Conservation (phyloP, 2,888 invertebrate genomes). For the Cephus sareptanus region DNA sequence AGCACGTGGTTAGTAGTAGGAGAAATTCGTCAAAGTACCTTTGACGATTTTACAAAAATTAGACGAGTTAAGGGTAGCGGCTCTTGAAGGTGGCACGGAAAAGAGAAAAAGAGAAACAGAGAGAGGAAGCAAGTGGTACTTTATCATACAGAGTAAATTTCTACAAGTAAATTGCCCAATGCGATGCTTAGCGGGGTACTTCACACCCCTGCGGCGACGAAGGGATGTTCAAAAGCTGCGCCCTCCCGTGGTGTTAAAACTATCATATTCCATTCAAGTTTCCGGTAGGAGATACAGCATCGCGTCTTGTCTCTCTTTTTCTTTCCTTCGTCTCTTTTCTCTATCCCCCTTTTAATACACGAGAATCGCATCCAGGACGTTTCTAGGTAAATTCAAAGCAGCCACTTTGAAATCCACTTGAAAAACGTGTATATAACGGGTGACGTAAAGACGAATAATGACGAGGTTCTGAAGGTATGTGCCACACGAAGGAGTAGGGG, state of each 20-base stretch:
- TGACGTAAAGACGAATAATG: background rate
- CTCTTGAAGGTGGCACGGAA: background rate
- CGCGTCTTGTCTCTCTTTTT: background rate
- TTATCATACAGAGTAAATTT: background rate
- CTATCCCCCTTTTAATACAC: background rate
- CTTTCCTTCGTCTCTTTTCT: background rate
- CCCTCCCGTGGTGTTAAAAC: background rate
- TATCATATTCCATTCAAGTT: background rate
- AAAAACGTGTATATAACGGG: background rate
- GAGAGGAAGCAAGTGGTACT: background rate
- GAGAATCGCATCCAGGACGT: background rate
- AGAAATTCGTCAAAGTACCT: background rate
- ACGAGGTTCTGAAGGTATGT: background rate
- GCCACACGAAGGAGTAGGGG: background rate
- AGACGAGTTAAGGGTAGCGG: background rate
- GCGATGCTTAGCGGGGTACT: background rate
- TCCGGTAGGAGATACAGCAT: background rate
- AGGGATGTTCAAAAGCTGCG: background rate
- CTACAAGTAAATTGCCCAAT: background rate
- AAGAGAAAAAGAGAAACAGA: background rate
- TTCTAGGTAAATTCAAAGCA: background rate
- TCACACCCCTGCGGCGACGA: background rate
- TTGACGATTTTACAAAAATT: background rate
- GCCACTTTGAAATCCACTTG: background rate
- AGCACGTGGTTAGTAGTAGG: background rate